Conservation (phyloP, 2,888 invertebrate genomes). For the Epinotia demarniana region DNA sequence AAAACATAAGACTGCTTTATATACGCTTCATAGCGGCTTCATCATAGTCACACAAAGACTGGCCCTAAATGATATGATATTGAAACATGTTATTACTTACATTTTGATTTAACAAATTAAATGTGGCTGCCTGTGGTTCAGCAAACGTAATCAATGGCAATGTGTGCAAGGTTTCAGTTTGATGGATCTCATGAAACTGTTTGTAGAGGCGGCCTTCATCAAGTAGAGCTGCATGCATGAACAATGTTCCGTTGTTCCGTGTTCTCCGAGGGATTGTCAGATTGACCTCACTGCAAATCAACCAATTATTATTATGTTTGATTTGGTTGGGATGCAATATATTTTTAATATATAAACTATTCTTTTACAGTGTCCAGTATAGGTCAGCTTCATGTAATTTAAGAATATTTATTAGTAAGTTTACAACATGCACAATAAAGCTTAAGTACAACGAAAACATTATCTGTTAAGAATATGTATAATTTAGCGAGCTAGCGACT, state of each 20-base stretch:
- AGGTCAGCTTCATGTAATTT: too few species aligned
- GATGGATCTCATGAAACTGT: constrained; percentile 84
- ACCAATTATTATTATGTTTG: neutral
- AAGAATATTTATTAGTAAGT: too few species aligned
- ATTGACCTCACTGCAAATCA: constrained; percentile 83
- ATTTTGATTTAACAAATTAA: constrained; percentile 86
- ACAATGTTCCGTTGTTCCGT: constrained; percentile 93
- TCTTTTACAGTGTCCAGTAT: too few species aligned
- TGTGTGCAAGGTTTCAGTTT: constrained; percentile 86
- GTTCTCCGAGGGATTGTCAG: constrained; percentile 90
- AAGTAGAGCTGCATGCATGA: constrained; percentile 89
- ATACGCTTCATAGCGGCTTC: too few species aligned
- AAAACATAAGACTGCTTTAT: too few species aligned
- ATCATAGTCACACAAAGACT: neutral
- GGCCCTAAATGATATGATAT: neutral
- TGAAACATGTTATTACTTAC: constrained; percentile 50
- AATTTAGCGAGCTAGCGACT: neutral
- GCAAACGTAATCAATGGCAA: constrained; percentile 89
- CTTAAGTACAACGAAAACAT: too few species aligned
- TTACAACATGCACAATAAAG: too few species aligned
- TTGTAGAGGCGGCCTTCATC: constrained; percentile 80
- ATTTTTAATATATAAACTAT: neutral
- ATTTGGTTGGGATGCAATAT: neutral
- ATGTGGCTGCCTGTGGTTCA: constrained; percentile 90
- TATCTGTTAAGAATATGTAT: neutral